A percentile compares a stretch with the other conserved stretches of the same genome.
These are phyloP conservation scores for Drosophila athabasca DNA, from an alignment of 1,140 invertebrate species.

Conservation along the genomic window DNA sequence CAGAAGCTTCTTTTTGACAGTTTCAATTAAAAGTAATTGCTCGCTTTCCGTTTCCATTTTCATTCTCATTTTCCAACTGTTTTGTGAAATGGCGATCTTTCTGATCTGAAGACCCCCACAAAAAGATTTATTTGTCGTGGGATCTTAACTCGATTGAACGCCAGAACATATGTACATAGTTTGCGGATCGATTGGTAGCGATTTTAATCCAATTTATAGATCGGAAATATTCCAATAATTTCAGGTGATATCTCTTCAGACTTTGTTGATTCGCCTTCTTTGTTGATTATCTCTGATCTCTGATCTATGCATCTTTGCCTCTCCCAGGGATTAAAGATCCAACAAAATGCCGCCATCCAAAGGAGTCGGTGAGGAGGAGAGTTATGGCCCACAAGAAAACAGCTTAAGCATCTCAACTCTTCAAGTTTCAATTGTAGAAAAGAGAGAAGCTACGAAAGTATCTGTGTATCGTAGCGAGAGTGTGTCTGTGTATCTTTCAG, in stretches of 20 bases:
- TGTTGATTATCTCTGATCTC: neutral
- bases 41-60: constrained; percentile 69
- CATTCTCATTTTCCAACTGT: constrained; percentile 42
- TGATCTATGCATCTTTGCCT: constrained; percentile 5
- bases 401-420: constrained; percentile 5
- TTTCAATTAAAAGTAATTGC: constrained; percentile 82
- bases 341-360: constrained; percentile 23
- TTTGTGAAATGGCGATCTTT: constrained; percentile 3
- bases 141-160: too few relatives aligned
- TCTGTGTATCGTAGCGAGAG: constrained; percentile 11
- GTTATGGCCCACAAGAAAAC: constrained; percentile 52
- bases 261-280: too few relatives aligned
- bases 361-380: constrained; percentile 31
- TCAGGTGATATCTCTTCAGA: too few relatives aligned
- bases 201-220: too few relatives aligned
- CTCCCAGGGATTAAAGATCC: constrained; percentile 34
- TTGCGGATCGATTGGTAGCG: too few relatives aligned
- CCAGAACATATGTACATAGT: too few relatives aligned
- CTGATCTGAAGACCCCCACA: constrained; percentile 7
- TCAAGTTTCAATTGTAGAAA: constrained; percentile 55
- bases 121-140: neutral
- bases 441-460: constrained; percentile 20
- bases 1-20: constrained; percentile 60
- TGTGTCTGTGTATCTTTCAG: constrained; percentile 23
- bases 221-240: too few relatives aligned